Conservation (phyloP, 2,888 invertebrate genomes). For the Siphonodentalium dalli region DNA sequence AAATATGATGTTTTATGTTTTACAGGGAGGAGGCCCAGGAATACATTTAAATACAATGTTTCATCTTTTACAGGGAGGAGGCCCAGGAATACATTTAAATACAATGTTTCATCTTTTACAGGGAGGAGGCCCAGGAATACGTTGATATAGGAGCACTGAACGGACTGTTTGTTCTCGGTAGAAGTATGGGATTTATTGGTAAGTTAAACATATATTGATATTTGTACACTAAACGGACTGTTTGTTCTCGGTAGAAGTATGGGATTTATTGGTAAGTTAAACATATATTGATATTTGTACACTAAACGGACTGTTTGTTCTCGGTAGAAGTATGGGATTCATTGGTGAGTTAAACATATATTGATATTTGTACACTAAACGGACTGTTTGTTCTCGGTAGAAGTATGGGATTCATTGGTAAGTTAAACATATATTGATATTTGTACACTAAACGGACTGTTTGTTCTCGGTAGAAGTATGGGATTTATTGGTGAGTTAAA, state of each 20-base stretch:
- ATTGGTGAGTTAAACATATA: slow-evolving; percentile 84
- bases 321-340: slow-evolving; percentile 97
- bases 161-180: slow-evolving; percentile 95
- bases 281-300: slow-evolving; percentile 96
- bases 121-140: slow-evolving; percentile 97
- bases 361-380: no score
- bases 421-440: no score
- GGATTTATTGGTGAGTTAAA: no score
- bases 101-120: slow-evolving; percentile 46
- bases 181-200: slow-evolving; percentile 98
- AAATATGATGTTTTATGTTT: not conserved
- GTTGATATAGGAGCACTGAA: slow-evolving; percentile 97
- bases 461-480: no score
- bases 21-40: not conserved
- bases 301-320: slow-evolving; percentile 96
- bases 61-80: not conserved
- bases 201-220: no score
- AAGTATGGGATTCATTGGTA: no score
- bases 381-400: no score
- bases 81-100: not conserved
- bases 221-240: slow-evolving; percentile 96
- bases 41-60: not conserved
- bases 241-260: slow-evolving; percentile 97
- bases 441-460: no score
- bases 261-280: slow-evolving; percentile 89